phyloP scores from a whole-genome alignment of 2,888 invertebrate genomes.

The Phorcus lineatus region DNA sequence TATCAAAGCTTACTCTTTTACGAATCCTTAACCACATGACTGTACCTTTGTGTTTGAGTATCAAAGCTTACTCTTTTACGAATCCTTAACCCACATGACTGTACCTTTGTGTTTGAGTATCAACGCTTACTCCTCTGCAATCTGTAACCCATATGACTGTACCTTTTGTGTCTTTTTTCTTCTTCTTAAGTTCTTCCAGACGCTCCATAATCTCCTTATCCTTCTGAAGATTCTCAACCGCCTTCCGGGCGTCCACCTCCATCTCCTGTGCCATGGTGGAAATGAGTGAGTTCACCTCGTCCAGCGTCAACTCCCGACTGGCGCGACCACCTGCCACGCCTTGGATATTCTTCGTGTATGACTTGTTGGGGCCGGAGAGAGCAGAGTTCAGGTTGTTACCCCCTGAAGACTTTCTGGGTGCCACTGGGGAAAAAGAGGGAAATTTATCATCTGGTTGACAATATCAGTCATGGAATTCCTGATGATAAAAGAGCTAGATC shows the following conservation, averaged over 20 bases:
- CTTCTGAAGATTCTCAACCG: conserved; percentile 61
- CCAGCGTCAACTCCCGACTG: conserved; percentile 44
- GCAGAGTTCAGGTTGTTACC: conserved; percentile 55
- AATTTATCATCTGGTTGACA: too few relatives aligned
- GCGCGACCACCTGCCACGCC: conserved; percentile 34
- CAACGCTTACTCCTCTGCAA: too few relatives aligned
- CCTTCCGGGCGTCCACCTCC: conserved; percentile 67
- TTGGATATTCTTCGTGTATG: conserved; percentile 50
- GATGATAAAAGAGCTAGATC: too few relatives aligned
- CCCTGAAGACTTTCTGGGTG: neutral
- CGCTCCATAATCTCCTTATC: conserved; percentile 69
- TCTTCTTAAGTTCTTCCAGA: conserved; percentile 74
- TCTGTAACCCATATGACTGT: too few relatives aligned
- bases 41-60: too few relatives aligned
- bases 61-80: too few relatives aligned
- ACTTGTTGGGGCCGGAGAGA: conserved; percentile 44
- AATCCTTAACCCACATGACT: too few relatives aligned
- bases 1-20: too few relatives aligned
- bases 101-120: too few relatives aligned
- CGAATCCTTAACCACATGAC: too few relatives aligned
- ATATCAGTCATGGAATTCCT: too few relatives aligned
- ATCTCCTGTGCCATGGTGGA: conserved; percentile 60
- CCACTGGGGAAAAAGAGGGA: too few relatives aligned
- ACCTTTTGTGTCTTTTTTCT: conserved; percentile 44
- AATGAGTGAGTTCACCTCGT: conserved; percentile 64